Evolutionary conservation across 2,888 invertebrate species (phyloP).

Genomic region (Criorhina ranunculi): DNA sequence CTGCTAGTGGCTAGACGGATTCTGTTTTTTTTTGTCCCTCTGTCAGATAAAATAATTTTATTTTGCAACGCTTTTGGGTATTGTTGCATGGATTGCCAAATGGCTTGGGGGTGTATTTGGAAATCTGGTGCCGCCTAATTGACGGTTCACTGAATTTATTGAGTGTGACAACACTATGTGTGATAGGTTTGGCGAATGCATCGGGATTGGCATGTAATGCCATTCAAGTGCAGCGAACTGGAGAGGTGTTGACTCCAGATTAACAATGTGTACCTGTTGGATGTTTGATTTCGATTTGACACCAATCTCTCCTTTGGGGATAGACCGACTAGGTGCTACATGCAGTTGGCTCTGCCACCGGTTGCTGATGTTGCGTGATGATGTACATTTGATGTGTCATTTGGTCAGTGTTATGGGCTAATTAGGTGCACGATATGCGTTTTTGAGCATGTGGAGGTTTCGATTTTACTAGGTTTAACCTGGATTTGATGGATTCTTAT

Average conservation of each 20-base stretch:
- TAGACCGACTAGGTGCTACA: conserved; percentile 10
- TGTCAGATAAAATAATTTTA: conserved; percentile 65
- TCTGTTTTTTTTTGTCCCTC: conserved; percentile 16
- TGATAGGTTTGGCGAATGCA: conserved; percentile 41
- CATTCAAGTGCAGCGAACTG: conserved; percentile 68
- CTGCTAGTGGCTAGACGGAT: conserved; percentile 15
- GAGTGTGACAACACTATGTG: conserved; percentile 55
- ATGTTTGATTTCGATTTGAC: conserved; percentile 62
- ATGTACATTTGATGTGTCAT: conserved; percentile 37
- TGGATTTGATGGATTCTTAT: too few relatives aligned
- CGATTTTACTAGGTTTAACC: background rate
- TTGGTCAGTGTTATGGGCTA: conserved; percentile 17
- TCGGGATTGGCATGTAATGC: conserved; percentile 53
- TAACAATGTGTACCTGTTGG: conserved; percentile 70
- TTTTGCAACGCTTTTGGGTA: conserved; percentile 57
- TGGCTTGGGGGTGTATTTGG: conserved; percentile 33
- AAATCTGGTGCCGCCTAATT: conserved; percentile 37
- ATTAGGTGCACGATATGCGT: conserved; percentile 5
- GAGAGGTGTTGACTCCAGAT: conserved; percentile 57
- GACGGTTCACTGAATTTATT: conserved; percentile 68
- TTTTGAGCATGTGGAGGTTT: background rate
- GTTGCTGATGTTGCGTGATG: conserved; percentile 28
- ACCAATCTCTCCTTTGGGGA: conserved; percentile 43
- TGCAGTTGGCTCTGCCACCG: conserved; percentile 8
- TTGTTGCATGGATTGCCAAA: conserved; percentile 35